Percentiles rank a stretch among this genome's conserved stretches.
Evolutionary conservation across 2,113 vertebrate genomes (phyloP).

Genomic region (Cranoglanis bouderius): DNA sequence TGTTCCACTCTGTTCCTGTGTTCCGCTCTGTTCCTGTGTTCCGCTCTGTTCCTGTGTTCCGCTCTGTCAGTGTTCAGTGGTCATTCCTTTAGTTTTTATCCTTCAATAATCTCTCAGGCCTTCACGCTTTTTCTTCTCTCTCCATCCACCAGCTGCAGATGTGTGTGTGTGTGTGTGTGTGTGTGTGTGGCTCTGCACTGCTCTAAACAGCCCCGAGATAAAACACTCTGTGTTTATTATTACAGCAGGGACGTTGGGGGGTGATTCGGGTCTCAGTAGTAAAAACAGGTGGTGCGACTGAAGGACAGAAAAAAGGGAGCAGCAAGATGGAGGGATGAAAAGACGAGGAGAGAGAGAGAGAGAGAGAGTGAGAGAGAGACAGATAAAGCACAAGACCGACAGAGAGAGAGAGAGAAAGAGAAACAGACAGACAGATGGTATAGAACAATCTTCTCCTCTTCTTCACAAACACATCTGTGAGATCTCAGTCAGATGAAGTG

Average conservation of each 20-base stretch:
- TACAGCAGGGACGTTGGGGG: conserved; percentile 71
- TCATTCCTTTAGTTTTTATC: conserved; percentile 34
- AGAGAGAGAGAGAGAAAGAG: not conserved
- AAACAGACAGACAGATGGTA: conserved; percentile 12
- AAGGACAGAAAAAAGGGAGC: conserved; percentile 42
- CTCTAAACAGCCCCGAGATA: conserved; percentile 82
- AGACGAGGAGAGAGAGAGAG: conserved; percentile 60
- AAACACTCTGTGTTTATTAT: conserved; percentile 88
- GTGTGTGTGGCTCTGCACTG: conserved; percentile 3
- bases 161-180: conserved; percentile 43
- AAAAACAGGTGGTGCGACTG: conserved; percentile 42
- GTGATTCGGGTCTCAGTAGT: conserved; percentile 35
- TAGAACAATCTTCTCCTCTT: not conserved
- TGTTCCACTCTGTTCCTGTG: too few species aligned
- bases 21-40: not conserved
- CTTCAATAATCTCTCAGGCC: conserved; percentile 52
- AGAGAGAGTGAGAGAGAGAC: conserved; percentile 38
- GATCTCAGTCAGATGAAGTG: not conserved
- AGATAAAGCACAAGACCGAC: conserved; percentile 56
- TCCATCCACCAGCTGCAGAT: conserved; percentile 69
- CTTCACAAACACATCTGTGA: not conserved
- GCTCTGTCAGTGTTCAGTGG: not conserved
- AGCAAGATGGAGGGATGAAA: not conserved
- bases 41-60: not conserved
- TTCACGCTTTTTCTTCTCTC: not conserved